A percentile compares a stretch with the other conserved stretches of the same genome.
These are phyloP conservation scores for Probosciger aterrimus DNA, from an alignment of 2,113 vertebrate genomes.

Conservation along the genomic window DNA sequence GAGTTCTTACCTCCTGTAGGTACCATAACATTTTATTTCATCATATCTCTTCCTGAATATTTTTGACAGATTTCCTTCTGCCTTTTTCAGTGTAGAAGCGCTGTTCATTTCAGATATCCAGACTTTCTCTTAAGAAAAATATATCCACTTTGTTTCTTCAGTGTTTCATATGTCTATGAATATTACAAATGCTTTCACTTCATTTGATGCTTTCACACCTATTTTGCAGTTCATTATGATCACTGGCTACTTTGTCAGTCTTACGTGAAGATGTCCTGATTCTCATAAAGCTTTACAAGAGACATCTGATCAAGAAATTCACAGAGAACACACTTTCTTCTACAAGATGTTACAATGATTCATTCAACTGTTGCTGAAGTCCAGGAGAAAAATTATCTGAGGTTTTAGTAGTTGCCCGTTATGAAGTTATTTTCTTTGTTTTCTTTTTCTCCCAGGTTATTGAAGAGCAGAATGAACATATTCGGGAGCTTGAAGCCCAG, in stretches of 20 bases:
- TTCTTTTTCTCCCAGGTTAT: slow-evolving; percentile 70
- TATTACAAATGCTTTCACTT: neutral
- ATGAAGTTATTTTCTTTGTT: neutral
- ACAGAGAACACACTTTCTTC: neutral
- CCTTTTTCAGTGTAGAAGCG: neutral
- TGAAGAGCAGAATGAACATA: slow-evolving; percentile 81
- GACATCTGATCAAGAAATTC: neutral
- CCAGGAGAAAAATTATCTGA: neutral
- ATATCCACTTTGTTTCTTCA: neutral
- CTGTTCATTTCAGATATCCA: neutral
- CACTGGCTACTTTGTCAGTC: neutral
- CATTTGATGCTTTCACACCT: neutral
- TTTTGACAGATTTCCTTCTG: neutral
- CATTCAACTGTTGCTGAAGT: neutral
- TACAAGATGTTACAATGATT: neutral
- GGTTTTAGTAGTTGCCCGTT: neutral
- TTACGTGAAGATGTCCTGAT: neutral
- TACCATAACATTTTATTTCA: neutral
- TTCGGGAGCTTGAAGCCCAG: slow-evolving; percentile 85
- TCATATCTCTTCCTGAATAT: neutral
- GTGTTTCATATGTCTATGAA: neutral
- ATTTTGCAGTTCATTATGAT: neutral
- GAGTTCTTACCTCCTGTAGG: neutral
- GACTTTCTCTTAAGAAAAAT: neutral
- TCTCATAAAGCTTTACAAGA: neutral